These are phyloP conservation scores for Alloplasta piceator DNA, from an alignment of 2,888 invertebrate species.

Conservation along the genomic window DNA sequence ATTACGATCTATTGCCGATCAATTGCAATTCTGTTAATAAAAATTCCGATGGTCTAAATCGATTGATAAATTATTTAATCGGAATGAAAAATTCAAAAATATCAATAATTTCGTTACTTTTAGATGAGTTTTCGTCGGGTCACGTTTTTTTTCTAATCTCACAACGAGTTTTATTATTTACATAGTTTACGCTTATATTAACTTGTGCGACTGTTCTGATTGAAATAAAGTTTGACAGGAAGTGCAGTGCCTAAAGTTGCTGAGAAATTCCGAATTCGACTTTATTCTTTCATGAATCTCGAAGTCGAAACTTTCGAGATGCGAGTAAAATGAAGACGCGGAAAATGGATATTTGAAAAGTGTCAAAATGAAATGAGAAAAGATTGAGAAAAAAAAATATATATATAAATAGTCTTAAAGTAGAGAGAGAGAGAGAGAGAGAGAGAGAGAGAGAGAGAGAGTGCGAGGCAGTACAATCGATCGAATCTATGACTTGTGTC, in stretches of 20 bases:
- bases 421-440: neutral
- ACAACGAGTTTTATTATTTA: too few relatives aligned
- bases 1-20: too few relatives aligned
- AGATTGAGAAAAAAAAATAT: constrained; percentile 1
- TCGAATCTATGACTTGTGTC: constrained; percentile 46
- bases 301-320: neutral
- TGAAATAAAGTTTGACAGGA: constrained; percentile 5
- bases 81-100: too few relatives aligned
- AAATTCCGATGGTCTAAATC: too few relatives aligned
- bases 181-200: too few relatives aligned
- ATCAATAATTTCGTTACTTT: too few relatives aligned
- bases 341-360: neutral
- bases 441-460: too few relatives aligned
- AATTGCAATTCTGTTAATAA: too few relatives aligned
- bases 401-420: constrained; percentile 12
- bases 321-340: constrained; percentile 1
- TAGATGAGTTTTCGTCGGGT: too few relatives aligned
- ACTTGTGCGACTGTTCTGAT: neutral
- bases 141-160: too few relatives aligned
- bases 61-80: too few relatives aligned
- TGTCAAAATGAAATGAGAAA: neutral
- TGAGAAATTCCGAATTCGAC: neutral
- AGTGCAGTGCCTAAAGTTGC: constrained; percentile 7
- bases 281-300: constrained; percentile 10
- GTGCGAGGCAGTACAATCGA: constrained; percentile 13